These are phyloP conservation scores for Danionella cerebrum DNA, from an alignment of 2,113 vertebrate genomes.

Conservation along the genomic window DNA sequence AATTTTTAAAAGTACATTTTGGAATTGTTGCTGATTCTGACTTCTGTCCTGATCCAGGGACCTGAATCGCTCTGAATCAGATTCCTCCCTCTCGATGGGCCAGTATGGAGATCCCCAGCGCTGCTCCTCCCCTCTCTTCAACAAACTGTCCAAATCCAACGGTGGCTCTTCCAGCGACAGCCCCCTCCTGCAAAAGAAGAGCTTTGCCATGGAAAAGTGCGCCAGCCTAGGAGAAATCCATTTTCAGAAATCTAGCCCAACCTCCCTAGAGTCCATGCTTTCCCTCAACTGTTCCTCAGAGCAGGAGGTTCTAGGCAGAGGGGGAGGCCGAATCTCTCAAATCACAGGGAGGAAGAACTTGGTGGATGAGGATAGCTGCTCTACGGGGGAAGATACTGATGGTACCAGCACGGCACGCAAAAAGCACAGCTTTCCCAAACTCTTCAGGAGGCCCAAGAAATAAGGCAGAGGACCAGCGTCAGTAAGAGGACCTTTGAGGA, in stretches of 20 bases:
- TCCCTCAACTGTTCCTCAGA: constrained; percentile 73
- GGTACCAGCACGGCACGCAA: constrained; percentile 68
- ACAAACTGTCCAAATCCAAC: constrained; percentile 51
- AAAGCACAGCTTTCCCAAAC: constrained; percentile 81
- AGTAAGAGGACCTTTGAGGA: background rate
- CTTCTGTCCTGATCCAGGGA: constrained; percentile 61
- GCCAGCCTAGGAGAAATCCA: constrained; percentile 82
- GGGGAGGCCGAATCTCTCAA: too few relatives aligned
- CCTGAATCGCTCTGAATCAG: constrained; percentile 82
- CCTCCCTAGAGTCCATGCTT: constrained; percentile 70
- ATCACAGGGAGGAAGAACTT: constrained; percentile 51
- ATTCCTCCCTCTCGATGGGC: constrained; percentile 77
- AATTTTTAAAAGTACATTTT: too few relatives aligned
- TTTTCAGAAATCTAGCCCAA: constrained; percentile 42
- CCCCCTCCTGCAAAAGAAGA: constrained; percentile 62
- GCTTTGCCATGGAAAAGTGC: constrained; percentile 73
- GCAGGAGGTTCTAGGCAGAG: constrained; percentile 33
- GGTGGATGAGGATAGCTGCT: constrained; percentile 71
- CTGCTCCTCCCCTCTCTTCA: constrained; percentile 43
- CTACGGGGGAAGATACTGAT: constrained; percentile 74
- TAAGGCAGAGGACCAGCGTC: background rate
- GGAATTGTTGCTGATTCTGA: too few relatives aligned
- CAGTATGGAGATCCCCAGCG: constrained; percentile 63
- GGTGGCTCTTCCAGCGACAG: constrained; percentile 61
- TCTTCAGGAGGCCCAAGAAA: constrained; percentile 76